Evolutionary conservation across 2,113 vertebrate species (phyloP).

Genomic region (Cyanoramphus novaezelandiae): DNA sequence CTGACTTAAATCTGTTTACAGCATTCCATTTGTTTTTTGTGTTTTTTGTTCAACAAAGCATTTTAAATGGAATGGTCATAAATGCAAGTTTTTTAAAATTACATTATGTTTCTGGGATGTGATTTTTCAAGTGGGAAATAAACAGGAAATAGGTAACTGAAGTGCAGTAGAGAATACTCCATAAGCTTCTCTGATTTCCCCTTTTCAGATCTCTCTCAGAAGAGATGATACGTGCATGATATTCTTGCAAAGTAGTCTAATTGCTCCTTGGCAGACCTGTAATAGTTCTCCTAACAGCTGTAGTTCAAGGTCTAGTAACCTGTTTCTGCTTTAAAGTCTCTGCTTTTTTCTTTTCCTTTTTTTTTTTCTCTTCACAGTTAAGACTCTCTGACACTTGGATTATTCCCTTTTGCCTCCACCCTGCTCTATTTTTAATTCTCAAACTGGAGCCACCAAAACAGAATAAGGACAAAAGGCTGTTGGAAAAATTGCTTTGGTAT

Average conservation of each 20-base stretch:
- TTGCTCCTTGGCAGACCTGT: constrained; percentile 27
- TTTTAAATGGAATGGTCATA: constrained; percentile 61
- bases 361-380: neutral
- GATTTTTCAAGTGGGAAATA: constrained; percentile 67
- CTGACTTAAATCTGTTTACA: constrained; percentile 71
- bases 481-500: neutral
- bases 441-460: neutral
- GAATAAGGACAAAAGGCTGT: neutral
- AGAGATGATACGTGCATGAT: neutral
- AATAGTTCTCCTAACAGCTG: constrained; percentile 16
- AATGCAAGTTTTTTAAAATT: constrained; percentile 57
- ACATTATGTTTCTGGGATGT: constrained; percentile 58
- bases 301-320: constrained; percentile 11
- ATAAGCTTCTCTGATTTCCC: neutral
- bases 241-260: constrained; percentile 31
- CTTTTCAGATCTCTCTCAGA: neutral
- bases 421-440: constrained; percentile 22
- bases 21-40: constrained; percentile 69
- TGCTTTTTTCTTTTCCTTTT: neutral
- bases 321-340: constrained; percentile 28
- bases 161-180: constrained; percentile 29
- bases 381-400: constrained; percentile 8
- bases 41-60: constrained; percentile 36
- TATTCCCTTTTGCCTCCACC: constrained; percentile 36
- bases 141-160: constrained; percentile 69